Base-by-base conservation (phyloP, 2,797 vertebrate species). In the Rhabdophis nuchalis region DNA sequence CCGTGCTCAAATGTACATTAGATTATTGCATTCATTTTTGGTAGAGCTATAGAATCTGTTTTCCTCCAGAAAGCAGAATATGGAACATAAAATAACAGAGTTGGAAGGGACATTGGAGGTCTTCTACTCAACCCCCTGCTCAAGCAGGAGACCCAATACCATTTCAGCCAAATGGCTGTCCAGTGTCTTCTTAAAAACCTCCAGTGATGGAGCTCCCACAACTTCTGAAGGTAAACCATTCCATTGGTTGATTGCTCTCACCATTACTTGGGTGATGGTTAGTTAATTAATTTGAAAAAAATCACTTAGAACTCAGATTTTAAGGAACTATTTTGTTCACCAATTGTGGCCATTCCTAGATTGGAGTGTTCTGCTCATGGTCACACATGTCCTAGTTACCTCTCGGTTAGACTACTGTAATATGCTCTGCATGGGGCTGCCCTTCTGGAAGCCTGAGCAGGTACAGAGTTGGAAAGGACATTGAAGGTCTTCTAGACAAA, bases 111-210 rank as follows among this genome's bases (percentile, higher is more conserved):
- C 2, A 0, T 32, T 64, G n/a, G 61, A n/a, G 61, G 61, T 64
- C 29, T 64, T 64, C 61, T 64, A 64, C 5, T n/a, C 61, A 5
- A 64, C 61, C 12, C 29, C 4, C 29, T n/a, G 29, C 5, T 64
- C 1, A 1, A 16, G 5, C 1, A n/a, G 61, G 29, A n/a, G 61
- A n/a, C 0, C 61, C 61, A n/a, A 2, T 5, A 64, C 4, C 29
- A 64, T 13, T 64, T 64, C 12, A 64, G 29, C 10, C 29, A n/a
- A 64, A n/a, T 64, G 29, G 61, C 2, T 64, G 61, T 14, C 29
- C 13, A 64, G 29, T 5, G 4, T 64, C 29, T 64, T 29, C 61
- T 64, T n/a, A n/a, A 64, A 64, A 64, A 14, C 61, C 12, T n/a
- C 12, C 29, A 64, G 58, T 10, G 2, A 60, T 11, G 58, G 9